Evolutionary conservation across 2,797 vertebrate species (phyloP).

Genomic region (Micropoecilia bifurca): DNA sequence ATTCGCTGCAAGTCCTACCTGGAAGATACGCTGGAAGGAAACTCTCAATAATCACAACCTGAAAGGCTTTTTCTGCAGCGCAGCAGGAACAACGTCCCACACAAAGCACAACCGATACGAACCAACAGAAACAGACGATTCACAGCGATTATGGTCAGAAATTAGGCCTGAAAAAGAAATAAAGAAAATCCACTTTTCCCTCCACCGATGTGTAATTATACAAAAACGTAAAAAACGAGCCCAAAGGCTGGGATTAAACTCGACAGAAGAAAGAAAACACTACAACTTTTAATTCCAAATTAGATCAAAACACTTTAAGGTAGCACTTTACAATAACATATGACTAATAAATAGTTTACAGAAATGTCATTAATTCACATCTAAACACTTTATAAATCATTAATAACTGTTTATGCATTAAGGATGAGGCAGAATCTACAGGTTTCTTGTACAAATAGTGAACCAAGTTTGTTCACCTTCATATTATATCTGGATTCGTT

Average conservation of each 20-base stretch:
- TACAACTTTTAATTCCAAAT: background rate
- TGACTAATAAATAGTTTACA: too few species aligned
- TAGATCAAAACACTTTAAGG: background rate
- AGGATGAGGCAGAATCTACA: too few species aligned
- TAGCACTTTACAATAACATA: too few species aligned
- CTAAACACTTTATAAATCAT: too few species aligned
- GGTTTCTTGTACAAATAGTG: too few species aligned
- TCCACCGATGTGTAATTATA: background rate
- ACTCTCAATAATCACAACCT: background rate
- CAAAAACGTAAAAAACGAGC: background rate
- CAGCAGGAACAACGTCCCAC: background rate
- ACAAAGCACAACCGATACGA: background rate
- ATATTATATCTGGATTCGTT: too few species aligned
- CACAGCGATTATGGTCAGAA: background rate
- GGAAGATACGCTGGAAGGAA: constrained; percentile 2
- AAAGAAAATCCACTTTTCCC: background rate
- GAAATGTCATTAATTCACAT: too few species aligned
- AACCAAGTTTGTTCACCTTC: too few species aligned
- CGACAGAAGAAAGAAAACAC: background rate
- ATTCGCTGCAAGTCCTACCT: constrained; percentile 14
- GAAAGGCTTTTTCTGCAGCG: constrained; percentile 6
- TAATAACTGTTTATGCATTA: too few species aligned
- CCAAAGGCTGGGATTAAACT: background rate
- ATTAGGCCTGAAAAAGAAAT: background rate
- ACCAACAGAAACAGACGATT: background rate